These are phyloP conservation scores for Lophotis ruficrista DNA, from an alignment of 2,113 vertebrate genomes.

Conservation along the genomic window DNA sequence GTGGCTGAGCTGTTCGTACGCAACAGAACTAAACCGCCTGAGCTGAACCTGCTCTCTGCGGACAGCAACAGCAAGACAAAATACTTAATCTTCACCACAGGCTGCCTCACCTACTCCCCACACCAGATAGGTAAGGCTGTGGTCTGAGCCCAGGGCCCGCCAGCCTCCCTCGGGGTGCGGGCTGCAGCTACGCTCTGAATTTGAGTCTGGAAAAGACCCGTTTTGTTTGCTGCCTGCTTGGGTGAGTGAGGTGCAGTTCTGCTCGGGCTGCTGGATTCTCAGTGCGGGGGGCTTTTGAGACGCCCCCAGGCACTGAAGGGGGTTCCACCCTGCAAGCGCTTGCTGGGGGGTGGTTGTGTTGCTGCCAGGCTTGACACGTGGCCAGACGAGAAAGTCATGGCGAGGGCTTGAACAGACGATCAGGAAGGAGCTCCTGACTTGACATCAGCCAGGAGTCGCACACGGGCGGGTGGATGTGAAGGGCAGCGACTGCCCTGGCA, in stretches of 20 bases:
- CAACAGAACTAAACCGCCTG: conserved; percentile 80
- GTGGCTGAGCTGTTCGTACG: conserved; percentile 87
- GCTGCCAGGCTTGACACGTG: not conserved
- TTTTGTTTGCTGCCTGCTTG: not conserved
- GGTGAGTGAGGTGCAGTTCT: not conserved
- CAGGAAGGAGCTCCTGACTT: not conserved
- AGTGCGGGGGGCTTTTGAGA: not conserved
- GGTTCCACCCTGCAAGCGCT: not conserved
- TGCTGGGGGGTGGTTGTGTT: not conserved
- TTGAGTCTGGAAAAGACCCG: not conserved
- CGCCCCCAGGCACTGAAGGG: not conserved
- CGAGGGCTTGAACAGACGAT: not conserved
- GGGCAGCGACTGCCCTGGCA: not conserved
- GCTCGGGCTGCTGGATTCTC: not conserved
- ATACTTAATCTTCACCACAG: conserved; percentile 95
- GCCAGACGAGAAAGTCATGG: not conserved
- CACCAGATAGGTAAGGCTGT: conserved; percentile 91
- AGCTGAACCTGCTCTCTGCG: conserved; percentile 61
- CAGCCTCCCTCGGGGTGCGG: not conserved
- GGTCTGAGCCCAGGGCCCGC: not conserved
- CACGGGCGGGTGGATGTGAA: not conserved
- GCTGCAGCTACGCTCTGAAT: not conserved
- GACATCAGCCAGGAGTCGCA: not conserved
- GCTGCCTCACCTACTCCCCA: conserved; percentile 95
- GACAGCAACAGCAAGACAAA: conserved; percentile 79